A percentile compares a stretch with the other conserved stretches of the same genome.
These are phyloP conservation scores for Glaucidium brasilianum DNA, from an alignment of 2,113 vertebrate genomes.

Conservation along the genomic window DNA sequence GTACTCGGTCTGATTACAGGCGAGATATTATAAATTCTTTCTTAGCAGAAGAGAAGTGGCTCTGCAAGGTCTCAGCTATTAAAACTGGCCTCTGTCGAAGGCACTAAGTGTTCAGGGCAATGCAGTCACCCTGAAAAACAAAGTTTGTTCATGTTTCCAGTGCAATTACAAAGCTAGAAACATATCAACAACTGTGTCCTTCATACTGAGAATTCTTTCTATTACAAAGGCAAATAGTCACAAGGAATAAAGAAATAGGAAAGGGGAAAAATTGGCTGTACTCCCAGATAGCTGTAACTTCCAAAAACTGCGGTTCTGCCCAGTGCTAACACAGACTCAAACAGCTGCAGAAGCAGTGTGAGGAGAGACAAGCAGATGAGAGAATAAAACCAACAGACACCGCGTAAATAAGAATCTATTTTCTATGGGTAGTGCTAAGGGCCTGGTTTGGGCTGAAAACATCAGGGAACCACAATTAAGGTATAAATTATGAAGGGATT, in stretches of 20 bases:
- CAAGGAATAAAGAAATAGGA: neutral
- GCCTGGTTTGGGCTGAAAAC: neutral
- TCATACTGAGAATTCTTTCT: neutral
- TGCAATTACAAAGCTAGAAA: neutral
- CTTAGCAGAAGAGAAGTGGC: neutral
- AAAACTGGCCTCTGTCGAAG: neutral
- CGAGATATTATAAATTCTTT: neutral
- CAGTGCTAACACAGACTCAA: neutral
- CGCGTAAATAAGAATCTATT: rapidly evolving
- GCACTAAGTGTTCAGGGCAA: neutral
- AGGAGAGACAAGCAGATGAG: neutral
- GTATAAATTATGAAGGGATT: neutral
- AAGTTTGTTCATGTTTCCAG: neutral
- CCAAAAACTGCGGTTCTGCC: neutral
- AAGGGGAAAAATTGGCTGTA: neutral
- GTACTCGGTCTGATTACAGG: neutral
- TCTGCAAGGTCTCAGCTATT: neutral
- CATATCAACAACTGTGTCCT: neutral
- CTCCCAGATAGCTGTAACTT: neutral
- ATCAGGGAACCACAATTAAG: neutral
- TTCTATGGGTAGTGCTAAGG: neutral
- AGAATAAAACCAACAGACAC: neutral
- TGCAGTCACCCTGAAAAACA: neutral
- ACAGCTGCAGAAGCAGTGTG: neutral
- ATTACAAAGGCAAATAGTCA: neutral